Evolutionary conservation across 2,113 vertebrate genomes (phyloP).

Genomic region (Merops nubicus): DNA sequence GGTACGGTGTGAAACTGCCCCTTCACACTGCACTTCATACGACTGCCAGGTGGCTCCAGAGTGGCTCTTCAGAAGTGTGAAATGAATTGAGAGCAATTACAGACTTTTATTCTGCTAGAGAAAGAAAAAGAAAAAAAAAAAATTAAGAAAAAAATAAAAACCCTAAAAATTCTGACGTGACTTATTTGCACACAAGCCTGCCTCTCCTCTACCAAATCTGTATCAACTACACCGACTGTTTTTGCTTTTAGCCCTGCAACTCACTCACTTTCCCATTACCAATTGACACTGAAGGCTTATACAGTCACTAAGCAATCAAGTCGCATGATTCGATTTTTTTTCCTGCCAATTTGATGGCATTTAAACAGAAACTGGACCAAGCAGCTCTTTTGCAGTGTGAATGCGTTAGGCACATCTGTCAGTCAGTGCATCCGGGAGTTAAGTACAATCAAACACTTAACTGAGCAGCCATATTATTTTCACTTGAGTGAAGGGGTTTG

Average conservation of each 20-base stretch:
- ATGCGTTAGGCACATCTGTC: background rate
- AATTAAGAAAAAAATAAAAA: no score
- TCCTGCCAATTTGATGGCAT: conserved; percentile 1
- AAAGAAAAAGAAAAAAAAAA: no score
- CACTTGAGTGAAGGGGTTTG: conserved; percentile 32
- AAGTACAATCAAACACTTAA: conserved; percentile 35
- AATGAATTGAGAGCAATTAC: background rate
- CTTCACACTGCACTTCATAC: background rate
- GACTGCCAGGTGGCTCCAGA: no score
- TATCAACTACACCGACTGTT: background rate
- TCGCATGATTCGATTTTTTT: background rate
- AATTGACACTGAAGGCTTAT: background rate
- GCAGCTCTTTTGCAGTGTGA: background rate
- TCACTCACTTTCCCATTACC: background rate
- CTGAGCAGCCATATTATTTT: conserved; percentile 44
- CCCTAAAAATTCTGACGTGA: accelerated
- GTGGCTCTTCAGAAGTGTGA: background rate
- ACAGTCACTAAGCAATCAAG: background rate
- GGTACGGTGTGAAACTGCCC: background rate
- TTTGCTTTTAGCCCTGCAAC: background rate
- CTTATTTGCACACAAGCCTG: background rate
- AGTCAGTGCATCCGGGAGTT: conserved; percentile 27
- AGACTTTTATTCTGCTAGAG: no score
- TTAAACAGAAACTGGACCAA: conserved; percentile 18
- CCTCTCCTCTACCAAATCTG: background rate